Conservation (phyloP, 2,113 vertebrate species). For the Gavialis gangeticus region DNA sequence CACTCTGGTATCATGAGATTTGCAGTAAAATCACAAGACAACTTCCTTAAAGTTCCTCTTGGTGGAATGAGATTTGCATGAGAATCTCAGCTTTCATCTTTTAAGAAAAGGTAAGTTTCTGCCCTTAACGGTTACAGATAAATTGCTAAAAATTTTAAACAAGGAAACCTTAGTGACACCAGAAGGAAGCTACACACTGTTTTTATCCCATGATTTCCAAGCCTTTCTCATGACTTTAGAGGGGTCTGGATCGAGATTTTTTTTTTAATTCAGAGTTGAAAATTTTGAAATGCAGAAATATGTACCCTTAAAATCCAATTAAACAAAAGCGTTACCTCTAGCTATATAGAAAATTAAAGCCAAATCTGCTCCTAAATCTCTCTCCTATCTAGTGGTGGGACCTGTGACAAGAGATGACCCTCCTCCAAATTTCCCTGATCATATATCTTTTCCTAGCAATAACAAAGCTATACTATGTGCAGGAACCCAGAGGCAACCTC, state of each 20-base stretch:
- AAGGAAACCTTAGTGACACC: background rate
- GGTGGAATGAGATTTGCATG: background rate
- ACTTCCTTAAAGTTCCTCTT: no score
- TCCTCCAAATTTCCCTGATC: background rate
- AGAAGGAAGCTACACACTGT: background rate
- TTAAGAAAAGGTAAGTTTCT: background rate
- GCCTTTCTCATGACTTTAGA: background rate
- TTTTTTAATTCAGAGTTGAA: background rate
- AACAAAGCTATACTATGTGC: background rate
- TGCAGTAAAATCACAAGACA: background rate
- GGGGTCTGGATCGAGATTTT: background rate
- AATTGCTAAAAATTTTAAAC: background rate
- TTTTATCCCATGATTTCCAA: background rate
- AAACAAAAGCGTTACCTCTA: background rate
- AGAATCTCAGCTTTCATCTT: background rate
- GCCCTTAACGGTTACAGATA: background rate
- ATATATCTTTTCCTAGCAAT: background rate
- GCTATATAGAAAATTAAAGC: background rate
- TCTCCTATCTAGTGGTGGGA: background rate
- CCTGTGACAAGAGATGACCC: background rate
- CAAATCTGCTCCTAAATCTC: background rate
- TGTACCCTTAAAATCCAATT: background rate
- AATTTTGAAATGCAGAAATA: background rate
- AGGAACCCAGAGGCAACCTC: background rate
- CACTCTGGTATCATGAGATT: background rate